Evolutionary conservation across 2,888 invertebrate species (phyloP).

Genomic region (Enchytraeus crypticus): DNA sequence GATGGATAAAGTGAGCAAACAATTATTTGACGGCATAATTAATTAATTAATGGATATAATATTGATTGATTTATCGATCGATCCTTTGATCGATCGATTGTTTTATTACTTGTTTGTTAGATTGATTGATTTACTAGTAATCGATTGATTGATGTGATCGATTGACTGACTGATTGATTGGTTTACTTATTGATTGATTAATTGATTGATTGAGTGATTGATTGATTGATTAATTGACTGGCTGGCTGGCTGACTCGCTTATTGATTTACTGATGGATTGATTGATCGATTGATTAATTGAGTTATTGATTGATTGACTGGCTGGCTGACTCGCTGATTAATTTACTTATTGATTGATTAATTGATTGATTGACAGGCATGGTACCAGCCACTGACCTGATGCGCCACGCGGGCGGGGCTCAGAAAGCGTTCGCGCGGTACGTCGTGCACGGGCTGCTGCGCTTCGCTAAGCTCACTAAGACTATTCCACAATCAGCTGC

Average conservation of each 20-base stretch:
- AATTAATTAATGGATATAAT: not conserved
- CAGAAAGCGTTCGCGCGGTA: constrained; percentile 30
- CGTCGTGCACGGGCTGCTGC: constrained; percentile 29
- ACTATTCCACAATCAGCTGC: constrained; percentile 31
- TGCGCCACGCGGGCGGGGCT: constrained; percentile 26
- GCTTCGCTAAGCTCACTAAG: constrained; percentile 30
- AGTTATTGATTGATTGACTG: too few species aligned
- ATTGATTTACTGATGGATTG: too few species aligned
- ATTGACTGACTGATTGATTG: not conserved
- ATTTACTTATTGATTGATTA: too few species aligned
- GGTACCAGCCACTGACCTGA: constrained; percentile 34
- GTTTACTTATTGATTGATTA: too few species aligned
- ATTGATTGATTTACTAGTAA: not conserved
- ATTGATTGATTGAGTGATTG: too few species aligned
- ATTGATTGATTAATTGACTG: too few species aligned
- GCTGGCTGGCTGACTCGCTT: too few species aligned
- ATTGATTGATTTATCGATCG: not conserved
- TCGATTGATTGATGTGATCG: too few species aligned
- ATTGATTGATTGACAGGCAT: constrained; percentile 31
- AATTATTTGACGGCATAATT: not conserved
- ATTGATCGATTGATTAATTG: too few species aligned
- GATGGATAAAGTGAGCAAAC: not conserved
- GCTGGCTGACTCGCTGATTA: not conserved
- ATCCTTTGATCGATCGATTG: not conserved
- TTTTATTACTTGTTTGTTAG: not conserved